Evolutionary conservation across 1,140 invertebrate species (phyloP).

Genomic region (Metopolophium dirhodum): DNA sequence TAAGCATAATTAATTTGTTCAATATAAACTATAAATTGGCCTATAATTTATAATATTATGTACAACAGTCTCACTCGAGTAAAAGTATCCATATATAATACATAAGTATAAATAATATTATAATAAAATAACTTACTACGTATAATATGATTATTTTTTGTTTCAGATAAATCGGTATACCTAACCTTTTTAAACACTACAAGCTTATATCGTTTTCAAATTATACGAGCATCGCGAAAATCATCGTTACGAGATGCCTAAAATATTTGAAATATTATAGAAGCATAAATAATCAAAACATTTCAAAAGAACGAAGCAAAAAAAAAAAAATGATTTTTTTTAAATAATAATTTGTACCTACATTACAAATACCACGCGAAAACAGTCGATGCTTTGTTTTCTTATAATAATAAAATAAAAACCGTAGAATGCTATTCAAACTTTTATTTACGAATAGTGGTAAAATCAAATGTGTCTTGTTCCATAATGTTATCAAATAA

Average conservation of each 20-base stretch:
- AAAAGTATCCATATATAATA: too few relatives aligned
- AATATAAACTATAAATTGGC: not conserved
- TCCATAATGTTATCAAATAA: not conserved
- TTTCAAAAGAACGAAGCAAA: not conserved
- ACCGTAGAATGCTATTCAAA: not conserved
- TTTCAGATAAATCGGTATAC: not conserved
- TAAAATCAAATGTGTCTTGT: not conserved
- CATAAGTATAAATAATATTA: too few relatives aligned
- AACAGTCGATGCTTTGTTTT: not conserved
- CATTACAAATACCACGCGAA: not conserved
- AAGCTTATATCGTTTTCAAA: not conserved
- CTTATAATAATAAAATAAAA: not conserved
- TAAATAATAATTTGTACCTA: not conserved
- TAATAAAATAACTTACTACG: not conserved
- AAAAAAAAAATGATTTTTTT: not conserved
- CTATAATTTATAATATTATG: not conserved
- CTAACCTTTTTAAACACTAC: not conserved
- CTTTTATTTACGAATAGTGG: not conserved
- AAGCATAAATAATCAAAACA: not conserved
- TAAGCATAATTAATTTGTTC: not conserved
- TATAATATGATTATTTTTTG: not conserved
- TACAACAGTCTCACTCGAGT: not conserved
- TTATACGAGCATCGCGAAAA: not conserved
- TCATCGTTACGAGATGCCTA: not conserved
- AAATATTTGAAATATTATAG: not conserved